phyloP scores from a whole-genome alignment of 2,113 vertebrate species.

The Microtus richardsoni region DNA sequence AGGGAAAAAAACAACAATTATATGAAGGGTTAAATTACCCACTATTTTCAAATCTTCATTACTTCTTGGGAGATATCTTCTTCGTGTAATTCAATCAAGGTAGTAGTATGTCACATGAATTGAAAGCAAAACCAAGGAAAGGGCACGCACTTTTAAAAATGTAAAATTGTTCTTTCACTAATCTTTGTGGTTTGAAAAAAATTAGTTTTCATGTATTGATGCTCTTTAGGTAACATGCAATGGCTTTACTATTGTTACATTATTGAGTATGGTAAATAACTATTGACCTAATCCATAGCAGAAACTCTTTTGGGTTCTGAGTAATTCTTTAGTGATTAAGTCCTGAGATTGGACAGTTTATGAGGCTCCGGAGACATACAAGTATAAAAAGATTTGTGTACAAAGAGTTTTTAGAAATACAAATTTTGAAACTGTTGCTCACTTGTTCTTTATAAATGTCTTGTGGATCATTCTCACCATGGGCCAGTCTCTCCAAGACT shows the following conservation, averaged over 20 bases:
- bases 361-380: neutral
- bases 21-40: neutral
- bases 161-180: neutral
- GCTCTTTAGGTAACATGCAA: conserved; percentile 10
- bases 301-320: neutral
- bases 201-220: conserved; percentile 11
- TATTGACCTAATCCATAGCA: neutral
- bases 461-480: neutral
- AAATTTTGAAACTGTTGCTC: neutral
- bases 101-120: neutral
- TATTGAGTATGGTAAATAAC: conserved; percentile 14
- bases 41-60: neutral
- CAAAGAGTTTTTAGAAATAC: neutral
- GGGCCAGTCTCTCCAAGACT: neutral
- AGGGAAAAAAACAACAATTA: neutral
- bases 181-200: conserved; percentile 15
- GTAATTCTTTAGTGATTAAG: neutral
- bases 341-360: neutral
- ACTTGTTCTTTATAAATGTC: neutral
- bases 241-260: neutral
- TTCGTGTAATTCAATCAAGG: neutral
- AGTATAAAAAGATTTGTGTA: neutral
- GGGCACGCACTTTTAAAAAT: neutral
- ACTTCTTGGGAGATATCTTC: conserved; percentile 22
- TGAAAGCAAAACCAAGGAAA: neutral